Evolutionary conservation across 2,113 vertebrate genomes (phyloP).

Genomic region (Epinephelus cyanopodus): DNA sequence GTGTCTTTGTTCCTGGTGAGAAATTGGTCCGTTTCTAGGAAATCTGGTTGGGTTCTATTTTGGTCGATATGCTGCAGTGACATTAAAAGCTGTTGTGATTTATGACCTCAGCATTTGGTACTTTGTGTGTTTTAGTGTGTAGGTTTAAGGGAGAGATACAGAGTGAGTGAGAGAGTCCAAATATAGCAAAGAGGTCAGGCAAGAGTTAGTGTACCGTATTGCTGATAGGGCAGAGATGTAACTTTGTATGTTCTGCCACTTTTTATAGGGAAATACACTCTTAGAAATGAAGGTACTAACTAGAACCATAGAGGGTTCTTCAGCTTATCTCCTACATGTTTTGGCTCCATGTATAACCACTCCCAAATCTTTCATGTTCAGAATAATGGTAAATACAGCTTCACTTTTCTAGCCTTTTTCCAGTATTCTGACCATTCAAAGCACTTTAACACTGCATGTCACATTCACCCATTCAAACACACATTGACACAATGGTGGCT

Average conservation of each 20-base stretch:
- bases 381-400: no score
- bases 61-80: conserved; percentile 27
- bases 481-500: no score
- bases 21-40: conserved; percentile 56
- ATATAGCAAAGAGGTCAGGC: conserved; percentile 45
- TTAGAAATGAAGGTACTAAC: no score
- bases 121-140: conserved; percentile 32
- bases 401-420: no score
- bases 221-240: background rate
- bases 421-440: no score
- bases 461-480: no score
- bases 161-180: conserved; percentile 28
- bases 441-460: no score
- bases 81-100: conserved; percentile 69
- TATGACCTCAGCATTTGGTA: conserved; percentile 49
- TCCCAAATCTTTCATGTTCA: no score
- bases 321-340: no score
- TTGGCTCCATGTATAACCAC: no score
- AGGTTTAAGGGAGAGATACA: conserved; percentile 16
- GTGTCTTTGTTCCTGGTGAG: conserved; percentile 26
- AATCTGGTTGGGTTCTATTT: conserved; percentile 38
- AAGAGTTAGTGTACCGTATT: background rate
- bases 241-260: background rate
- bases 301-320: no score
- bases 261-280: background rate